phyloP scores from a whole-genome alignment of 2,888 invertebrate species.

The Autographa gamma region DNA sequence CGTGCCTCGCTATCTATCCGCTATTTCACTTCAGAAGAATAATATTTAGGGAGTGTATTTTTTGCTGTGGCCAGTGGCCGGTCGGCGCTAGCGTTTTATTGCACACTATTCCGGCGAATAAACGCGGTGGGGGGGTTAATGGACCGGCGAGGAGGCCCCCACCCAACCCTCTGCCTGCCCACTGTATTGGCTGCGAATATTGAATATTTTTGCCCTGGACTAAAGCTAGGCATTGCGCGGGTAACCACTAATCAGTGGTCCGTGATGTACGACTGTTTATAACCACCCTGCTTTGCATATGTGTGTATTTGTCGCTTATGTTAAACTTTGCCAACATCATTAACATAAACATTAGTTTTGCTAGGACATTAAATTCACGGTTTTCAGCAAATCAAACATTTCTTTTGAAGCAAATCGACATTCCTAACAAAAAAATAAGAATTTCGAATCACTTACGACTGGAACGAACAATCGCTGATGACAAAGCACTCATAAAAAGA shows the following conservation, averaged over 20 bases:
- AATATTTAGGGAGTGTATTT: slow-evolving; percentile 81
- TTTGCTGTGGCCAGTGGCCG: slow-evolving; percentile 81
- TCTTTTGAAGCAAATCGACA: too few species aligned
- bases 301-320: slow-evolving; percentile 24
- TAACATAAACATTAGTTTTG: neutral
- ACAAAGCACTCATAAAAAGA: neutral
- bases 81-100: slow-evolving; percentile 84
- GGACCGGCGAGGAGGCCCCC: slow-evolving; percentile 70
- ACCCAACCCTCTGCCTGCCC: slow-evolving; percentile 56
- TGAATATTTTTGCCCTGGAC: slow-evolving; percentile 84
- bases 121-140: slow-evolving; percentile 81
- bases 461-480: neutral
- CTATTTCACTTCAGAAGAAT: slow-evolving; percentile 75
- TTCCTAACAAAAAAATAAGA: too few species aligned
- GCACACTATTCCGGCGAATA: slow-evolving; percentile 87
- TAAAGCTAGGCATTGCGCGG: slow-evolving; percentile 68
- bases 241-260: slow-evolving; percentile 79
- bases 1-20: slow-evolving; percentile 53
- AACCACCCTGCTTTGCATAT: slow-evolving; percentile 58
- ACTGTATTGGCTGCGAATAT: slow-evolving; percentile 81
- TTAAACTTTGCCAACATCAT: slow-evolving; percentile 6
- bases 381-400: too few species aligned
- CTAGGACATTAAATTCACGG: neutral
- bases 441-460: neutral
- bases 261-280: slow-evolving; percentile 66